Conservation (phyloP, 2,113 vertebrate genomes). For the Lynx canadensis region DNA sequence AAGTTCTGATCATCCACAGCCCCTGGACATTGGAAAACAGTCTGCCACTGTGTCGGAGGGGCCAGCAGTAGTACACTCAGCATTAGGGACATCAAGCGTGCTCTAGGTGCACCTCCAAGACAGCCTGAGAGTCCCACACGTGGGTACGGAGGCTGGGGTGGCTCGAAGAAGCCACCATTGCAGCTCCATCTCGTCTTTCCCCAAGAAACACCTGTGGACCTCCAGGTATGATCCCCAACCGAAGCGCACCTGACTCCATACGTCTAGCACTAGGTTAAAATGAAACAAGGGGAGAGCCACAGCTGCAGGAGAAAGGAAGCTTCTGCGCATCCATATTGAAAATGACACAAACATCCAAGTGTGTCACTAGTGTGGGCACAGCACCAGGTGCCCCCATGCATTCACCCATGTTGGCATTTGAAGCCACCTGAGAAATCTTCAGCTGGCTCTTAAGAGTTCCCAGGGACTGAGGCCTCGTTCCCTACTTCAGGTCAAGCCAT, state of each 20-base stretch:
- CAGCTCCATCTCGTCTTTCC: not conserved
- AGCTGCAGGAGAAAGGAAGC: not conserved
- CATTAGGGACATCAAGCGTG: not conserved
- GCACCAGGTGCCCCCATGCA: fast-evolving
- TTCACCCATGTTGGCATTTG: not conserved
- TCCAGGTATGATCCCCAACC: not conserved
- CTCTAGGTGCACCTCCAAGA: not conserved
- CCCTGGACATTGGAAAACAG: not conserved
- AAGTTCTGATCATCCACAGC: not conserved
- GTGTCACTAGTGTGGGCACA: not conserved
- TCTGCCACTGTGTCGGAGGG: not conserved
- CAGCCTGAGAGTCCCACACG: not conserved
- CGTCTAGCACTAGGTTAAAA: not conserved
- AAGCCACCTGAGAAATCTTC: not conserved
- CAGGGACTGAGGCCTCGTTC: not conserved
- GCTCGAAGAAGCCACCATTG: not conserved
- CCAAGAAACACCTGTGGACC: not conserved
- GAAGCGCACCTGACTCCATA: not conserved
- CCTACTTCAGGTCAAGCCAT: not conserved
- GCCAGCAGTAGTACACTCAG: not conserved
- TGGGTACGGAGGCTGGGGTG: not conserved
- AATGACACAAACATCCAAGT: not conserved
- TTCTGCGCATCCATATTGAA: not conserved
- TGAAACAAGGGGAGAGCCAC: not conserved
- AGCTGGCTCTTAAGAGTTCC: not conserved